Evolutionary conservation across 2,113 vertebrate genomes (phyloP), one percentile per base, ranked within the genome.

Genomic region (Rhadina sibilatrix): DNA sequence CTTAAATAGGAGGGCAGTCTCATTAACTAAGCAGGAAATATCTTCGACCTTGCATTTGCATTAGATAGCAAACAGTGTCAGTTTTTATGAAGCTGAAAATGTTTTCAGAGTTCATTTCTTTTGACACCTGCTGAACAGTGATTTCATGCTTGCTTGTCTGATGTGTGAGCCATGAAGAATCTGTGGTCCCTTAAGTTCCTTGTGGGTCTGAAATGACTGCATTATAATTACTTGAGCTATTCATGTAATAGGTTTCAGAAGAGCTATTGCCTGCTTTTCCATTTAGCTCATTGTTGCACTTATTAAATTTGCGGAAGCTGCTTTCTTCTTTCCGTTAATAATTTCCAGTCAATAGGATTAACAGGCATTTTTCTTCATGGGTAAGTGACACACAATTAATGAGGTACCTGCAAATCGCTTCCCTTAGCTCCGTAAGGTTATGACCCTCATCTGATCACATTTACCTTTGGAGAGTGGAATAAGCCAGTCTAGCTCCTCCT

Each of bases 331-430:
- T 47, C 68, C 0, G 0, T 83, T 94, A 92, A 83, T 93, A 76
- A 91, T 96, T 95, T 94, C 69, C 77, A 89, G 86, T 94, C 94
- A 92, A 53, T 93, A 90, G 82, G 71, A 95, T 94, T 96, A 96
- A 77, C 70, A 52, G 66, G 20, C 80, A 81, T 94, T 80, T 61
- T 92, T 84, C 78, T 90, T 93, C 87, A 68, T 87, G 38, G 66
- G 19, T 89, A 94, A 87, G 46, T 85, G 75, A 77, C 85, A 74
- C 33, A 47, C 44, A 65, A 37, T 74, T 93, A 93, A 83, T 56
- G 63, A 76, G 59, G 60, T 91, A 90, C 90, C 94, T 92, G 75
- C 44, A 88, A 83, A 94, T 86, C 8, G 1, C 71, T 54, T 87
- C 56, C 44, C 65, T 80, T 79, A 44, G 38, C 57, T 93, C 44